Evolutionary conservation across 2,113 vertebrate species (phyloP).

Genomic region (Cyprinodon brontotheroides): DNA sequence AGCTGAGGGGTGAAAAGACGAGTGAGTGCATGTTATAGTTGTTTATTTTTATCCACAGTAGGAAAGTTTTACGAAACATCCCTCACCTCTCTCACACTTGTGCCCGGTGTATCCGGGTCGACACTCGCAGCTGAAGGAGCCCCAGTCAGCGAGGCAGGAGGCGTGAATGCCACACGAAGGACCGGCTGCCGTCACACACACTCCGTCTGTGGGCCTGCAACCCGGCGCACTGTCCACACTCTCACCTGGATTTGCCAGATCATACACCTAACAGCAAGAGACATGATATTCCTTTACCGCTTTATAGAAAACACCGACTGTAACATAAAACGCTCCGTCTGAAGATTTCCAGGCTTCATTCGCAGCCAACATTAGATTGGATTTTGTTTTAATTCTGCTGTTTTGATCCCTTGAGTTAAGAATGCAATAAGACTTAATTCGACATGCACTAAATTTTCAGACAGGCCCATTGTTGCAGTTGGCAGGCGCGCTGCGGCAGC

Average conservation of each 20-base stretch:
- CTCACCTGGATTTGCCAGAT: constrained; percentile 85
- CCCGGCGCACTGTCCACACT: constrained; percentile 83
- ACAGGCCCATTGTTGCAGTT: constrained; percentile 18
- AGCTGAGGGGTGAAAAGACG: constrained; percentile 60
- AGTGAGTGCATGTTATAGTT: not conserved
- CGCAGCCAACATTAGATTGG: constrained; percentile 10
- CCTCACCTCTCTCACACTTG: constrained; percentile 84
- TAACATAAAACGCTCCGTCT: not conserved
- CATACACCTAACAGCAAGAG: constrained; percentile 79
- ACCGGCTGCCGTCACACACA: constrained; percentile 77
- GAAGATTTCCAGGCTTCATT: not conserved
- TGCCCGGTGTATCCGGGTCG: constrained; percentile 83
- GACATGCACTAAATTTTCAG: constrained; percentile 28
- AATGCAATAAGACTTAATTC: constrained; percentile 4
- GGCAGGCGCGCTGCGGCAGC: constrained; percentile 9
- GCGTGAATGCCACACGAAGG: constrained; percentile 84
- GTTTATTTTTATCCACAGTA: not conserved
- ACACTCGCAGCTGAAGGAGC: constrained; percentile 87
- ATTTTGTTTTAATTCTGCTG: not conserved
- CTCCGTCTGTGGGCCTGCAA: constrained; percentile 80
- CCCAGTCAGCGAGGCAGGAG: constrained; percentile 84
- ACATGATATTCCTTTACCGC: too few species aligned
- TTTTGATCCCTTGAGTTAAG: not conserved
- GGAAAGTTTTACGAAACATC: not conserved
- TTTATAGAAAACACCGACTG: not conserved